phyloP scores from a whole-genome alignment of 2,113 vertebrate genomes.

The Paradisaea rubra region DNA sequence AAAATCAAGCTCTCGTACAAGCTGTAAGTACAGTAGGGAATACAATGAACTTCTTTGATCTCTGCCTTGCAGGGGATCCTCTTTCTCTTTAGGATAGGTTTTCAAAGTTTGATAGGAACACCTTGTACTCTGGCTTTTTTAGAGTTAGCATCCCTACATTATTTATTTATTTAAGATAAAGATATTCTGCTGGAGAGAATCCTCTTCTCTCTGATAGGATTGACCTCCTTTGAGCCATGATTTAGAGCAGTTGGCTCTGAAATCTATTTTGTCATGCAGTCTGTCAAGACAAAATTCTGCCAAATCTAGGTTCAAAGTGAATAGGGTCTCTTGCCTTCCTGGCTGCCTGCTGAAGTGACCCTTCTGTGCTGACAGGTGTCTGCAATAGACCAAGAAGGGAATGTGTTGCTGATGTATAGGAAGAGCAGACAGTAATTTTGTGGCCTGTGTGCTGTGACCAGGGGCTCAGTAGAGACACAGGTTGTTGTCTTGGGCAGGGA shows the following conservation, averaged over 20 bases:
- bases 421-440: neutral
- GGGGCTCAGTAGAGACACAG: neutral
- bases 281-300: neutral
- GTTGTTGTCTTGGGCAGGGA: neutral
- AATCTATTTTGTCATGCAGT: neutral
- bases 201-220: neutral
- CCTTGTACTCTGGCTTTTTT: neutral
- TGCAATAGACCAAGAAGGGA: neutral
- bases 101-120: neutral
- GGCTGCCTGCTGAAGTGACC: neutral
- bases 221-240: neutral
- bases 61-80: neutral
- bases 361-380: neutral
- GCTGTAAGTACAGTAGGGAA: constrained; percentile 71
- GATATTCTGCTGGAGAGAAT: neutral
- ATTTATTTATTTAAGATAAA: neutral
- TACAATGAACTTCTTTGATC: neutral
- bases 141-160: neutral
- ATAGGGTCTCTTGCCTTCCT: neutral
- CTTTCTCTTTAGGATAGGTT: neutral
- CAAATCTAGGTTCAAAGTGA: neutral
- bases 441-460: neutral
- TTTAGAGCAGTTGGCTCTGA: neutral
- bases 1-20: constrained; percentile 81
- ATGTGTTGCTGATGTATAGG: neutral